A percentile compares a stretch with the other conserved stretches of the same genome.
phyloP scores from a whole-genome alignment of 2,888 invertebrate species.

The Cyaniris semiargus region DNA sequence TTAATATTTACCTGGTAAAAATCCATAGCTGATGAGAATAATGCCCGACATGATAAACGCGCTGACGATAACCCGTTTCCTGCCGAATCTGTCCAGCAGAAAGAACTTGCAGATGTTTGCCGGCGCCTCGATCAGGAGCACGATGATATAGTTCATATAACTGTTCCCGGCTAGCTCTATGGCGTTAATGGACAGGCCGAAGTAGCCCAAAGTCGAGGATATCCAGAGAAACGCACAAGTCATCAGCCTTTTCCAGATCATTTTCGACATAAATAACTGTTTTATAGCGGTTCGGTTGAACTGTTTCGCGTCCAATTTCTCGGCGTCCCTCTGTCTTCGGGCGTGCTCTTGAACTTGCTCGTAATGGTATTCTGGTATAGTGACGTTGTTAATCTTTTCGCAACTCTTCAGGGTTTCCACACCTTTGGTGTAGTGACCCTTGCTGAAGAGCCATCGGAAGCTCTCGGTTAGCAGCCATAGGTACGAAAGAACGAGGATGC shows the following conservation, averaged over 20 bases:
- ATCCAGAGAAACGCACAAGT: slow-evolving; percentile 89
- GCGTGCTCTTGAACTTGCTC: slow-evolving; percentile 70
- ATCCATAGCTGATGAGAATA: slow-evolving; percentile 82
- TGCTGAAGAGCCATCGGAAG: slow-evolving; percentile 78
- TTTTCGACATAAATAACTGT: slow-evolving; percentile 70
- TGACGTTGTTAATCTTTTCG: slow-evolving; percentile 81
- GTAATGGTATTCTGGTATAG: slow-evolving; percentile 72
- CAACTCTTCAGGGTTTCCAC: slow-evolving; percentile 79
- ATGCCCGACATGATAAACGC: slow-evolving; percentile 83
- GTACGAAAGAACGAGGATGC: slow-evolving; percentile 65
- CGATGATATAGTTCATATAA: slow-evolving; percentile 87
- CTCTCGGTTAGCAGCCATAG: slow-evolving; percentile 70
- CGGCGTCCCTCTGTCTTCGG: slow-evolving; percentile 64
- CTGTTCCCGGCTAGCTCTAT: slow-evolving; percentile 87
- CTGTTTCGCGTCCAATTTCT: slow-evolving; percentile 60
- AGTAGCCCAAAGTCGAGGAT: slow-evolving; percentile 88
- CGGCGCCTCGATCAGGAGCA: slow-evolving; percentile 85
- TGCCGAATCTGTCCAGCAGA: slow-evolving; percentile 83
- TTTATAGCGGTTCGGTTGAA: slow-evolving; percentile 65
- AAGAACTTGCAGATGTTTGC: slow-evolving; percentile 84
- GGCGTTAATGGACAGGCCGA: slow-evolving; percentile 89
- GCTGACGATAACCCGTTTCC: slow-evolving; percentile 82
- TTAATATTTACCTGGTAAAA: slow-evolving; percentile 74
- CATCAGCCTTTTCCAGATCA: slow-evolving; percentile 81
- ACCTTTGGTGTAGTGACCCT: slow-evolving; percentile 84